Conservation (phyloP, 1,140 invertebrate genomes). For the Micrasema longulum region DNA sequence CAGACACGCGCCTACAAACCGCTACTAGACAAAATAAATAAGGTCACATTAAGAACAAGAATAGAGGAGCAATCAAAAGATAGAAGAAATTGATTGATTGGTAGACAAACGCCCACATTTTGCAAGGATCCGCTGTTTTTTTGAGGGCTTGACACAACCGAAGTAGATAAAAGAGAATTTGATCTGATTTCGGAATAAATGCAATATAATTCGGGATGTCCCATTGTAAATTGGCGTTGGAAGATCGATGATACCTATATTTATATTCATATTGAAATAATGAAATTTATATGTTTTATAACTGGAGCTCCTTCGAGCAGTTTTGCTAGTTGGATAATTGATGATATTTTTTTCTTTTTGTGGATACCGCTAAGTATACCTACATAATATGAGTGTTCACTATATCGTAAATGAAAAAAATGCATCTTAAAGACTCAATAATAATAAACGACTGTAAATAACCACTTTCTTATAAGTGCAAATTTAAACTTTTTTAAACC, state of each 20-base stretch:
- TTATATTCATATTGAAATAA: no score
- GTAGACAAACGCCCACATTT: constrained; percentile 34
- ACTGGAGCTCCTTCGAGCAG: no score
- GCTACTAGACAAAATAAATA: constrained; percentile 45
- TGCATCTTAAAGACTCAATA: no score
- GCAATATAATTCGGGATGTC: neutral
- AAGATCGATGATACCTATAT: constrained; percentile 12
- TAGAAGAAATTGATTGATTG: constrained; percentile 15
- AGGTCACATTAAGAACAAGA: constrained; percentile 44
- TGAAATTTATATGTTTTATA: no score
- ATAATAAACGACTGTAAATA: no score
- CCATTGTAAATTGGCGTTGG: constrained; percentile 23
- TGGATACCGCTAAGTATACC: no score
- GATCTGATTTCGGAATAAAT: constrained; percentile 32
- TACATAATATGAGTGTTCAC: no score
- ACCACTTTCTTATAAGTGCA: no score
- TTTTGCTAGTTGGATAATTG: no score
- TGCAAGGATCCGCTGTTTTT: neutral
- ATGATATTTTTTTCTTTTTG: no score
- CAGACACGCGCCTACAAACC: constrained; percentile 47
- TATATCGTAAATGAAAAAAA: no score
- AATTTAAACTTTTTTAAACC: no score
- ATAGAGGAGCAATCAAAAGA: constrained; percentile 11
- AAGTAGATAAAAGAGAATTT: constrained; percentile 24
- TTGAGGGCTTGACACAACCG: constrained; percentile 2